These are phyloP conservation scores for Pangasius mekongensis DNA, from an alignment of 2,797 vertebrate species.

Conservation along the genomic window DNA sequence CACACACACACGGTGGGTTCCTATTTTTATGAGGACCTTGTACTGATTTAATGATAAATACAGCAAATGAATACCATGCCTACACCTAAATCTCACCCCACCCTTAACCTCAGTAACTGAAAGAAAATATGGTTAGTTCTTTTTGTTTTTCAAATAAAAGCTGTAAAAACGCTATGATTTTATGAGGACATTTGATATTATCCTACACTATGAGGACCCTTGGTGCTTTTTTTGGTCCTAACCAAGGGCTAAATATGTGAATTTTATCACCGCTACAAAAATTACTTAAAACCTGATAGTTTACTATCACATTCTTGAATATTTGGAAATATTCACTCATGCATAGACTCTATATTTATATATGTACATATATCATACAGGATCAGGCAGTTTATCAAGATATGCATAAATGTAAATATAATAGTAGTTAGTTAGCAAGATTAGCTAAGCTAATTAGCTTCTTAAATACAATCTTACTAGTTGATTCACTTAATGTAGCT, in stretches of 20 bases:
- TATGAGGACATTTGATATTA: neutral
- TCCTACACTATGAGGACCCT: neutral
- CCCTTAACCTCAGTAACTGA: neutral
- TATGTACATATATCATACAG: neutral
- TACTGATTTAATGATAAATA: neutral
- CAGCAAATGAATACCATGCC: neutral
- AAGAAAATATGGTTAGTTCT: neutral
- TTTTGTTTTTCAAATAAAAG: neutral
- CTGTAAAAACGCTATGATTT: neutral
- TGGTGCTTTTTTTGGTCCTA: neutral
- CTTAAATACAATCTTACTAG: neutral
- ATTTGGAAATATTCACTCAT: neutral
- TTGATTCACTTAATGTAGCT: neutral
- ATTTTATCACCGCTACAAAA: neutral
- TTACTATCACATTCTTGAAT: neutral
- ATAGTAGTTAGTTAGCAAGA: neutral
- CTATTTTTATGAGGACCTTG: neutral
- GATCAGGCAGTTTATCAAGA: neutral
- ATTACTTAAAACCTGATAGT: neutral
- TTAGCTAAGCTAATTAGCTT: neutral
- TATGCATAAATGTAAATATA: neutral
- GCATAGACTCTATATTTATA: neutral
- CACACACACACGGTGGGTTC: neutral
- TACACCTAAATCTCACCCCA: neutral
- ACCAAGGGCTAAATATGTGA: neutral